A percentile compares a stretch with the other conserved stretches of the same genome.
phyloP scores from a whole-genome alignment of 2,113 vertebrate genomes.

The Thomomys bottae region DNA sequence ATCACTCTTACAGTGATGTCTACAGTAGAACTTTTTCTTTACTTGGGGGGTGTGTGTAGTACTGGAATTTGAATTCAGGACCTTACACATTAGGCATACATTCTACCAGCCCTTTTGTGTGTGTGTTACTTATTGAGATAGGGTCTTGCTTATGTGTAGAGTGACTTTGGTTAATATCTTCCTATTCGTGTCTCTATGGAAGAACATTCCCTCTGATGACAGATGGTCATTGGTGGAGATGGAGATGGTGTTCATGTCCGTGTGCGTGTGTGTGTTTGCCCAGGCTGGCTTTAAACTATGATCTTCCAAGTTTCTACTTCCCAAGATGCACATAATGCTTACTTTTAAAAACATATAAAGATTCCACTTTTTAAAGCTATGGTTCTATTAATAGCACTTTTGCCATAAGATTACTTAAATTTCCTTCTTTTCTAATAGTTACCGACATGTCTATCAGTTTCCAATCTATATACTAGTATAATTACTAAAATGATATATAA shows the following conservation, averaged over 20 bases:
- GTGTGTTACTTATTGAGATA: too few relatives aligned
- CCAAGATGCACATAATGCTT: neutral
- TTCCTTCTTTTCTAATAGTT: neutral
- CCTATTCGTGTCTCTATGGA: too few relatives aligned
- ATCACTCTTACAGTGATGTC: neutral
- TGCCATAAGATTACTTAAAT: neutral
- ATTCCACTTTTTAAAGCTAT: neutral
- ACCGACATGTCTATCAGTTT: neutral
- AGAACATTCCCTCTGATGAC: neutral
- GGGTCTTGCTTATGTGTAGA: too few relatives aligned
- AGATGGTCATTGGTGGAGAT: neutral
- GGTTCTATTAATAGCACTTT: neutral
- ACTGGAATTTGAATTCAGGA: too few relatives aligned
- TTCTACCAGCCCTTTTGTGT: too few relatives aligned
- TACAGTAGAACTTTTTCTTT: neutral
- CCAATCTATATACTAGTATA: neutral
- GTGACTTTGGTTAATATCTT: too few relatives aligned
- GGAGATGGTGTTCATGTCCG: too few relatives aligned
- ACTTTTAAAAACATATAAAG: neutral
- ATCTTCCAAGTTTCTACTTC: too few relatives aligned
- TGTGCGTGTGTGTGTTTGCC: too few relatives aligned
- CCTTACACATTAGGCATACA: too few relatives aligned
- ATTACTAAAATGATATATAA: neutral
- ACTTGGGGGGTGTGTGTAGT: too few relatives aligned
- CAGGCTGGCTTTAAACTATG: too few relatives aligned